These are phyloP conservation scores for Harmothoe impar DNA, from an alignment of 2,888 invertebrate genomes.

Conservation along the genomic window DNA sequence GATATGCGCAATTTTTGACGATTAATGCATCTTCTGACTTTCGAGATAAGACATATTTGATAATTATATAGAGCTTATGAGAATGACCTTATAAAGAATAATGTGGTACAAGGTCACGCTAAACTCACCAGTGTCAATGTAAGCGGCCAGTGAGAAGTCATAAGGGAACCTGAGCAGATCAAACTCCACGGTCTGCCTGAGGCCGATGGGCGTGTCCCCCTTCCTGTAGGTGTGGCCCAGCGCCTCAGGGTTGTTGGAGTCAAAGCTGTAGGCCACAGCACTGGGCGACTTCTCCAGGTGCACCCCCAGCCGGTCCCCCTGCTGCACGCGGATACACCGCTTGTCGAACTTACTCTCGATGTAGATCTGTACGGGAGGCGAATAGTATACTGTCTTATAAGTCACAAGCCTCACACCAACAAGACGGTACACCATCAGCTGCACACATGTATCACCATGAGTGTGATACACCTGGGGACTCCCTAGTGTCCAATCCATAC, in stretches of 20 bases:
- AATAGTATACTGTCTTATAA: too few relatives aligned
- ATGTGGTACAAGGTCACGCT: too few relatives aligned
- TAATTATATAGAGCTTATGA: too few relatives aligned
- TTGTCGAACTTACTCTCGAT: slow-evolving; percentile 43
- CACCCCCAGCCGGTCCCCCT: slow-evolving; percentile 64
- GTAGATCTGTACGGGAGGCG: slow-evolving; percentile 32
- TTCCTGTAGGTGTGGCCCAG: slow-evolving; percentile 56
- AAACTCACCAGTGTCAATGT: slow-evolving; percentile 63
- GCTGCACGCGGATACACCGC: slow-evolving; percentile 51
- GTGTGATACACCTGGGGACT: too few relatives aligned
- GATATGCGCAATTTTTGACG: too few relatives aligned
- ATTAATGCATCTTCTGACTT: too few relatives aligned
- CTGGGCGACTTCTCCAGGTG: slow-evolving; percentile 64
- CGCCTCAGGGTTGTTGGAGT: slow-evolving; percentile 57
- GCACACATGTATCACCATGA: too few relatives aligned
- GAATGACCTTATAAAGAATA: too few relatives aligned
- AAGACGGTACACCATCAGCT: too few relatives aligned
- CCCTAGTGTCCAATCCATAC: too few relatives aligned
- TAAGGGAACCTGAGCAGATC: slow-evolving; percentile 64
- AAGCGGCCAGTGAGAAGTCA: slow-evolving; percentile 63
- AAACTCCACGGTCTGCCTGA: slow-evolving; percentile 51
- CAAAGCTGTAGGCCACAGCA: slow-evolving; percentile 65
- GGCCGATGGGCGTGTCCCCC: neutral
- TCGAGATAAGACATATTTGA: too few relatives aligned
- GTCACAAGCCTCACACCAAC: too few relatives aligned